phyloP scores from a whole-genome alignment of 2,113 vertebrate genomes.

The Alligator mississippiensis region DNA sequence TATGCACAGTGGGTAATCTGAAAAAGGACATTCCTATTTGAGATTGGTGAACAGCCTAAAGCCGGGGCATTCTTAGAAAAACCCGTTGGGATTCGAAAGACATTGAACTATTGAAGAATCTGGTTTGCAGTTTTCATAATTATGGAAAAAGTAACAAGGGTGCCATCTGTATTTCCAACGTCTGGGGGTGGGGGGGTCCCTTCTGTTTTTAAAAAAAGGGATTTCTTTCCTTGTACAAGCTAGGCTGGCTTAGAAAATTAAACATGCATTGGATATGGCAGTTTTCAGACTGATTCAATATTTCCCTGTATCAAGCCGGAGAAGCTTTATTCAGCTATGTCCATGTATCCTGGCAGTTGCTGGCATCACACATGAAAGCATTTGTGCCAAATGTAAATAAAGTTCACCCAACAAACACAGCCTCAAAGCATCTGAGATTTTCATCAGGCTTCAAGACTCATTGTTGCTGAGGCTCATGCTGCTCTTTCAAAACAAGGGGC shows the following conservation, averaged over 20 bases:
- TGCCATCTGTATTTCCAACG: neutral
- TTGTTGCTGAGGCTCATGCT: conserved; percentile 66
- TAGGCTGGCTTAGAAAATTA: conserved; percentile 16
- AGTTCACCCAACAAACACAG: conserved; percentile 69
- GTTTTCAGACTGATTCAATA: conserved; percentile 19
- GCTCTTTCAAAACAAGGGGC: conserved; percentile 77
- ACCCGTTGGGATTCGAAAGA: neutral
- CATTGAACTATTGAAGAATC: neutral
- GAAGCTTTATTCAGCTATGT: conserved; percentile 53
- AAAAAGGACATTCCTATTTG: neutral
- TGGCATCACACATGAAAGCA: conserved; percentile 39
- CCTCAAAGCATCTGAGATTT: conserved; percentile 69
- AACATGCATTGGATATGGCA: conserved; percentile 5
- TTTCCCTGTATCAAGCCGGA: conserved; percentile 38
- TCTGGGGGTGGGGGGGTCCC: neutral
- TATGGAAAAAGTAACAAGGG: neutral
- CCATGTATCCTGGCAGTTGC: conserved; percentile 45
- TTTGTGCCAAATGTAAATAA: conserved; percentile 72
- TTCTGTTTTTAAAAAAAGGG: neutral
- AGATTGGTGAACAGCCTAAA: neutral
- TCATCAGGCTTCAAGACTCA: conserved; percentile 65
- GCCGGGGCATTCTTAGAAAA: neutral
- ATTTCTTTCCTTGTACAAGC: neutral
- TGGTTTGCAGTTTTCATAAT: neutral
- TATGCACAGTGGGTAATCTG: neutral